These are phyloP conservation scores for Simalia tracyae DNA, from an alignment of 2,797 vertebrate species.

Conservation along the genomic window DNA sequence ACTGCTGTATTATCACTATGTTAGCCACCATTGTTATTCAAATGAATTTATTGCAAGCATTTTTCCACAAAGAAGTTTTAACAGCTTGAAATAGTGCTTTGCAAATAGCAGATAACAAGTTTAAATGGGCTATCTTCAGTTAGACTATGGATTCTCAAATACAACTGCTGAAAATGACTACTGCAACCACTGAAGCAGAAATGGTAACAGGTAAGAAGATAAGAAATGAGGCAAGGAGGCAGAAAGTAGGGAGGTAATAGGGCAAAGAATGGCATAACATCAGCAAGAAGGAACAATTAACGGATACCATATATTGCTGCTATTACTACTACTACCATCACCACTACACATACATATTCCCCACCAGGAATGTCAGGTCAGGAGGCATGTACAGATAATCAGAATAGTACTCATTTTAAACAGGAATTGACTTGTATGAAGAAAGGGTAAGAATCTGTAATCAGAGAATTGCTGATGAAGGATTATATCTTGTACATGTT, in stretches of 20 bases:
- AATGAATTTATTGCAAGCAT: not conserved
- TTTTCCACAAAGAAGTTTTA: not conserved
- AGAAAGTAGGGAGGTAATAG: not conserved
- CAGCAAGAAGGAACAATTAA: not conserved
- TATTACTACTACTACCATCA: not conserved
- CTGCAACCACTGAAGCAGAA: not conserved
- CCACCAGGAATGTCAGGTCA: not conserved
- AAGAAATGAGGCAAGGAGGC: not conserved
- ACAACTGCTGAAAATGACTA: not conserved
- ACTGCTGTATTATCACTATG: not conserved
- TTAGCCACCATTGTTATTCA: not conserved
- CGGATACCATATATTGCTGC: not conserved
- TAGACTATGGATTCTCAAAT: not conserved
- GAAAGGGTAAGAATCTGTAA: not conserved
- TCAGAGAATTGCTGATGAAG: not conserved
- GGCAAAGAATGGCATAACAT: not conserved
- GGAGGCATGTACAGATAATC: not conserved
- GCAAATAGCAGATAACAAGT: not conserved
- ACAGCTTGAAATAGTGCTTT: not conserved
- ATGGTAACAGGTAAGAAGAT: not conserved
- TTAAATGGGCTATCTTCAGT: not conserved
- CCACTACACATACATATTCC: not conserved
- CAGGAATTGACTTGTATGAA: not conserved
- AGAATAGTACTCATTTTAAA: not conserved
- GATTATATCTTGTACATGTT: not conserved